Conservation (phyloP, 2,888 invertebrate genomes). For the Coleophora flavipennella region DNA sequence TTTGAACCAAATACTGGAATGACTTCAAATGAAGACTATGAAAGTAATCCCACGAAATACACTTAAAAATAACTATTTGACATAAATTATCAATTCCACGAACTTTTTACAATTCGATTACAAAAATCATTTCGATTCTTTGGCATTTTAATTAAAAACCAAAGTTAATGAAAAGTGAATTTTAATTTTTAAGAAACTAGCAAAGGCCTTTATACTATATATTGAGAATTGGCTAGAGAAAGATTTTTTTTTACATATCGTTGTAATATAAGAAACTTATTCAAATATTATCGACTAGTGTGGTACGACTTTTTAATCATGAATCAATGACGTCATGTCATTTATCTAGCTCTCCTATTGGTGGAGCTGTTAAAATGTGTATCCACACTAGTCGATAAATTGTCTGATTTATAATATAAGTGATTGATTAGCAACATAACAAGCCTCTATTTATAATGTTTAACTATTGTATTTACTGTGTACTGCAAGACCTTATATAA, state of each 20-base stretch:
- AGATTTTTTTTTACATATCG: too few relatives aligned
- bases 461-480: constrained; percentile 53
- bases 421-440: constrained; percentile 35
- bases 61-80: constrained; percentile 1
- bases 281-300: constrained; percentile 27
- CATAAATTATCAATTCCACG: constrained; percentile 35
- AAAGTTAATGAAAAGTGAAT: constrained; percentile 62
- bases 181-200: constrained; percentile 62
- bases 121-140: constrained; percentile 60
- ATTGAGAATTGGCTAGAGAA: too few relatives aligned
- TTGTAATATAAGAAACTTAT: constrained; percentile 49
- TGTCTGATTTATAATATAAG: constrained; percentile 29
- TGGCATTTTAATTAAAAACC: constrained; percentile 52
- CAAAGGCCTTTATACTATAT: constrained; percentile 57
- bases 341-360: neutral
- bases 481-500: constrained; percentile 27
- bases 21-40: constrained; percentile 33
- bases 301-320: constrained; percentile 6
- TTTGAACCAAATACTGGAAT: constrained; percentile 64
- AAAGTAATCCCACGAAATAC: constrained; percentile 14
- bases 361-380: neutral
- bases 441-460: constrained; percentile 53
- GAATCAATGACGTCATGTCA: neutral
- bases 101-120: constrained; percentile 33
- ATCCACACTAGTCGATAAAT: constrained; percentile 25